Conservation (phyloP, 2,113 vertebrate species). For the Morphnarchus princeps region DNA sequence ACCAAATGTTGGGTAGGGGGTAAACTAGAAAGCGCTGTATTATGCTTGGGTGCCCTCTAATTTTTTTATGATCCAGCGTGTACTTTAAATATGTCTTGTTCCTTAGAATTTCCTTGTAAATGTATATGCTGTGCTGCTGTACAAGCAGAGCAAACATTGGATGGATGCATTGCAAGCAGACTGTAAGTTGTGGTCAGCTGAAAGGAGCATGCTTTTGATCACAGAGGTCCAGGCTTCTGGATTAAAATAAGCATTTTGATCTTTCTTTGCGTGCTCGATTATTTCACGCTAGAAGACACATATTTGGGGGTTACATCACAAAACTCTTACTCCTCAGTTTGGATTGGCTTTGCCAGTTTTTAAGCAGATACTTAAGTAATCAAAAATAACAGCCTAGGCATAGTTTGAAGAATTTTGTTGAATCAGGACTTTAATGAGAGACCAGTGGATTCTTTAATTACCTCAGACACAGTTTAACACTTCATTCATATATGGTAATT, state of each 20-base stretch:
- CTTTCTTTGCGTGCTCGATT: neutral
- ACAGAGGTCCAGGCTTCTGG: neutral
- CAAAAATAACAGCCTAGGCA: neutral
- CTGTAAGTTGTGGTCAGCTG: neutral
- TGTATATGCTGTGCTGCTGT: neutral
- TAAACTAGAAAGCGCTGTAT: neutral
- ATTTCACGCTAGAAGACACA: neutral
- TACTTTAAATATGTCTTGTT: neutral
- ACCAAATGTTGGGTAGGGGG: neutral
- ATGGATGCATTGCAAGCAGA: neutral
- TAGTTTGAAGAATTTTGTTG: neutral
- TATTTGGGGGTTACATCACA: neutral
- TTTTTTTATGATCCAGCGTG: neutral
- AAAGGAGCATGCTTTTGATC: neutral
- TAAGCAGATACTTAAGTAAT: neutral
- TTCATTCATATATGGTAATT: neutral
- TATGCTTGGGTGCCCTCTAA: neutral
- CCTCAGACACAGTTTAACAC: neutral
- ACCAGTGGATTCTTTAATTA: neutral
- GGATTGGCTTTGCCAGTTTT: neutral
- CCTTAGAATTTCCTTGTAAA: neutral
- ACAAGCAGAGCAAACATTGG: neutral
- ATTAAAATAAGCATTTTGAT: neutral
- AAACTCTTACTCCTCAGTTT: neutral
- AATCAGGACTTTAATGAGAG: neutral